Evolutionary conservation across 2,113 vertebrate species (phyloP), one percentile per base, ranked within the genome.

Genomic region (Microtus pennsylvanicus): DNA sequence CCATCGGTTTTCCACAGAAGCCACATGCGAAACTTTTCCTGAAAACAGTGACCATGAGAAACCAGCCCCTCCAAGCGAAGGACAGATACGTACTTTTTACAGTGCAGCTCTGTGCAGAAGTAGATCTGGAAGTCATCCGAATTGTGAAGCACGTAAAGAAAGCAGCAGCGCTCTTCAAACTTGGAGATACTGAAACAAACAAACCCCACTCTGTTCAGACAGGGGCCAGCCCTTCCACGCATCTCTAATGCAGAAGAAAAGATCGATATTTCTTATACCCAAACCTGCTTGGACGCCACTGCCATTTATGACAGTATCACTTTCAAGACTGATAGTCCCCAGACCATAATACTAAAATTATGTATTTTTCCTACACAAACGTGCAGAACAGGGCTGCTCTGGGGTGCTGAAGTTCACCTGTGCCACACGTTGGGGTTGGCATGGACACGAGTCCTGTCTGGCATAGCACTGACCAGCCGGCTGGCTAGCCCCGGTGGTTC

Each of bases 61-160:
- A 92, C 94, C 6, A 63, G 61, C 22, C 47, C 26, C 69, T 77
- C 81, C 55, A 93, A 19, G 70, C 24, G 22, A 67, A 78, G 21
- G 96, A 96, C 1, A 91, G 96, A 72, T 87, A 97, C 98, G 7
- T 94, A 99, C 99, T 99, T 99, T 98, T 99, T 99, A 98, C 99
- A 99, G 97, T 99, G 99, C 97, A 99, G 99, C 98, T 99, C 99
- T 55, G 99, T 99, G 96, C 99, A 99, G 98, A 99, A 99, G 94
- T 99, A 99, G 98, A 99, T 99, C 98, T 99, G 99, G 97, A 99
- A 99, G 97, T 99, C 99, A 74, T 99, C 99, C 0, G 99, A 99
- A 98, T 99, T 99, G 98, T 99, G 99, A 35, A 99, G 98, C 65
- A 99, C 99, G 0, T 99, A 99, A 0, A 99, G 98, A 97, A 99